Evolutionary conservation across 2,888 invertebrate species (phyloP).

Genomic region (Mactromeris polynyma): DNA sequence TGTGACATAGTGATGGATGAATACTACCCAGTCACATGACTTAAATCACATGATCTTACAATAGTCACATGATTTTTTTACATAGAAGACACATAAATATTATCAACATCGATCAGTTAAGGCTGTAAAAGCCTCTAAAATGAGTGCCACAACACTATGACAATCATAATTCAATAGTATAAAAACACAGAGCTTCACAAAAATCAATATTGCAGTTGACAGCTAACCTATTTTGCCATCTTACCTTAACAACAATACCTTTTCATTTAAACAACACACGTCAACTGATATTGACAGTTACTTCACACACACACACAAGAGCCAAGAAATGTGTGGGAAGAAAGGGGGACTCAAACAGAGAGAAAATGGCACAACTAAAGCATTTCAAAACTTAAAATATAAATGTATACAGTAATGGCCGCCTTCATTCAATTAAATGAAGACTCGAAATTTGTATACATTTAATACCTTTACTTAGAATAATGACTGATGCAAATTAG

Average conservation of each 20-base stretch:
- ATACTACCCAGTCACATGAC: conserved; percentile 34
- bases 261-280: background rate
- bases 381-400: conserved; percentile 3
- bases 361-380: conserved; percentile 3
- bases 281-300: background rate
- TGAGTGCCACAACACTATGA: background rate
- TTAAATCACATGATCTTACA: conserved; percentile 10
- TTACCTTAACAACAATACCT: background rate
- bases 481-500: background rate
- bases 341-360: background rate
- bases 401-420: background rate
- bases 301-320: background rate
- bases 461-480: background rate
- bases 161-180: conserved; percentile 8
- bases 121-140: conserved; percentile 7
- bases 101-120: background rate
- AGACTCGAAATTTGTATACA: background rate
- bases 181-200: background rate
- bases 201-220: conserved; percentile 10
- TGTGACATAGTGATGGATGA: conserved; percentile 26
- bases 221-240: background rate
- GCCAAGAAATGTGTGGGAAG: background rate
- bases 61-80: conserved; percentile 23
- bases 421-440: background rate
- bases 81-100: conserved; percentile 29